These are phyloP conservation scores for Eublepharis macularius DNA, from an alignment of 2,113 vertebrate species.

Conservation along the genomic window DNA sequence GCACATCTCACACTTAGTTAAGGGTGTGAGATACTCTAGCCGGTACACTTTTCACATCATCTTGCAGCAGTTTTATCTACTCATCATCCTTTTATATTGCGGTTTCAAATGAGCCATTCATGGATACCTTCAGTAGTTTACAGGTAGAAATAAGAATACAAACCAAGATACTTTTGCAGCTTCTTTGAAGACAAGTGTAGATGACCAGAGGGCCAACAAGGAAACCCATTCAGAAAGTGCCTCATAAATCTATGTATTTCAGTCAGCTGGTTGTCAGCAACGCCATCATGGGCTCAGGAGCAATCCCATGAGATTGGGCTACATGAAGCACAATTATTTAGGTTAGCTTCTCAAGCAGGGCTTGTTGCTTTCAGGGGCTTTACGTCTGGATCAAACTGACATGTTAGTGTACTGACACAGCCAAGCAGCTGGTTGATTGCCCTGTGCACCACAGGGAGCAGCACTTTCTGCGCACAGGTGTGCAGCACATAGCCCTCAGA, in stretches of 20 bases:
- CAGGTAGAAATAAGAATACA: neutral
- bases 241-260: neutral
- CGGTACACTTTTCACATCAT: neutral
- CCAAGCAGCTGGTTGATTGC: neutral
- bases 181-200: neutral
- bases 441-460: neutral
- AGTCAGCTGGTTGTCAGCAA: neutral
- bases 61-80: neutral
- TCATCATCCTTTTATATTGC: neutral
- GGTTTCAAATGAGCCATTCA: neutral
- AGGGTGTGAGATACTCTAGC: neutral
- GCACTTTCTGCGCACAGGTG: neutral
- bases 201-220: neutral
- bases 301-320: neutral
- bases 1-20: neutral
- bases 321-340: neutral
- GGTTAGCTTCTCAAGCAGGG: constrained; percentile 2
- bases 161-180: neutral
- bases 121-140: neutral
- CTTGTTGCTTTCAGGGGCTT: neutral
- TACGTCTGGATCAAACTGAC: neutral
- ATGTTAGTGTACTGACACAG: neutral
- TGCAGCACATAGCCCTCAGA: neutral
- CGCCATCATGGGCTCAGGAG: neutral
- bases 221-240: neutral